phyloP scores from a whole-genome alignment of 64 coral and sea anemone genomes.

The Catalaphyllia jardinei region DNA sequence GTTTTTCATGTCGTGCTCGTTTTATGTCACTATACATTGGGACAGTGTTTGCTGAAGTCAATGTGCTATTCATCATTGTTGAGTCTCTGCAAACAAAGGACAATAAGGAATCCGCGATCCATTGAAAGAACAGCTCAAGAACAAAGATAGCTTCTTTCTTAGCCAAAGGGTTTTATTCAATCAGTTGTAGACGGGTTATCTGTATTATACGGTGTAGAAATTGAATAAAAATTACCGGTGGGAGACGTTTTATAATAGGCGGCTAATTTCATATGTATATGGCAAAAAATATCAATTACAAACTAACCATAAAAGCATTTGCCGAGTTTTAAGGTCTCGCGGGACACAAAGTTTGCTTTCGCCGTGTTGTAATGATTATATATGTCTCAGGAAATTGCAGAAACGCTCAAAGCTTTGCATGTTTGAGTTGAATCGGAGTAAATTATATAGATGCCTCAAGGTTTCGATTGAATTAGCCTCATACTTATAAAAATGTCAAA shows the following conservation, averaged over 20 bases:
- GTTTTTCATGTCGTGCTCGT: background rate
- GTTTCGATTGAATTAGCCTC: background rate
- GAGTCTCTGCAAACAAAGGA: constrained; percentile 26
- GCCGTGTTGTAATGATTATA: background rate
- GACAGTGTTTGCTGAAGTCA: background rate
- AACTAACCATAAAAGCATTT: background rate
- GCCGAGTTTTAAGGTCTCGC: background rate
- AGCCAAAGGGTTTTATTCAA: background rate
- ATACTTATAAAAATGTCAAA: background rate
- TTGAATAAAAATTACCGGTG: constrained; percentile 22
- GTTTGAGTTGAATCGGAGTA: background rate
- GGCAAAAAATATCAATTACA: constrained; percentile 19
- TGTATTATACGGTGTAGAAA: background rate
- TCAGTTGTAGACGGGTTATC: constrained; percentile 4
- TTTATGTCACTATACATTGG: constrained; percentile 22
- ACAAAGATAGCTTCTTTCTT: background rate
- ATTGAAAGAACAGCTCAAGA: background rate
- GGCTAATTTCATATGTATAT: constrained; percentile 20
- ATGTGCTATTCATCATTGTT: constrained; percentile 20
- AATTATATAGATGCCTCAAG: background rate
- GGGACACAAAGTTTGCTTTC: background rate
- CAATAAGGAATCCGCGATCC: background rate
- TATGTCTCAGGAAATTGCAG: background rate
- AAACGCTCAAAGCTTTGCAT: background rate
- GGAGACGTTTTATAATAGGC: constrained; percentile 15